Conservation (phyloP, 2,113 vertebrate genomes). For the Eonycteris spelaea region DNA sequence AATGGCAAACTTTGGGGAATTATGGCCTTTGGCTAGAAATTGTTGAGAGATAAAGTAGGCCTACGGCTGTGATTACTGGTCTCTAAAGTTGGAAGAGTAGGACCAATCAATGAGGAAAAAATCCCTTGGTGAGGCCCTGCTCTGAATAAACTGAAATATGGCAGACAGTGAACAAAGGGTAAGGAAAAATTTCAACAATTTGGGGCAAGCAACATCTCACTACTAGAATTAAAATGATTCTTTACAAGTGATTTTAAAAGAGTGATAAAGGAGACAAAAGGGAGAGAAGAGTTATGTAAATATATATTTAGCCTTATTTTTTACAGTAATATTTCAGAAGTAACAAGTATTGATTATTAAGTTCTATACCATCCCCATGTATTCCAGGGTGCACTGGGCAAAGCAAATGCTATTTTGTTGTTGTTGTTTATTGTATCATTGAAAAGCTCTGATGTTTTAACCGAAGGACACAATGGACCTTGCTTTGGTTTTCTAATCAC, state of each 20-base stretch:
- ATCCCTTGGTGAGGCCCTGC: neutral
- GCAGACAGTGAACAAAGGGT: neutral
- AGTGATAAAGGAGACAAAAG: neutral
- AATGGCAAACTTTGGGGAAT: neutral
- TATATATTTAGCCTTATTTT: neutral
- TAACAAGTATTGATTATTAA: neutral
- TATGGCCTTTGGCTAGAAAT: neutral
- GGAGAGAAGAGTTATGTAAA: neutral
- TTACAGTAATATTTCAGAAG: neutral
- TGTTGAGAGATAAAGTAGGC: neutral
- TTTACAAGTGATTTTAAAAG: neutral
- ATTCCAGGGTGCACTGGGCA: slow-evolving; percentile 50
- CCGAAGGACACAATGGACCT: slow-evolving; percentile 60
- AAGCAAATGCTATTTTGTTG: slow-evolving; percentile 51
- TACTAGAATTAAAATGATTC: neutral
- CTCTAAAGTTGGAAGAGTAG: neutral
- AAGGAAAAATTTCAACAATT: neutral
- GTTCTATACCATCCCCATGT: slow-evolving; percentile 49
- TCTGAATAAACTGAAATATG: neutral
- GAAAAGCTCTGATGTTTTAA: slow-evolving; percentile 57
- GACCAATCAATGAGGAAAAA: neutral
- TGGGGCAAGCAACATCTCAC: neutral
- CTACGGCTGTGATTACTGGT: neutral
- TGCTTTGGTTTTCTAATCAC: slow-evolving; percentile 70
- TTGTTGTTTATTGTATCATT: slow-evolving; percentile 62